Evolutionary conservation across 1,140 invertebrate species (phyloP), one percentile per base, ranked within the genome.

Genomic region (Ylistrum balloti): DNA sequence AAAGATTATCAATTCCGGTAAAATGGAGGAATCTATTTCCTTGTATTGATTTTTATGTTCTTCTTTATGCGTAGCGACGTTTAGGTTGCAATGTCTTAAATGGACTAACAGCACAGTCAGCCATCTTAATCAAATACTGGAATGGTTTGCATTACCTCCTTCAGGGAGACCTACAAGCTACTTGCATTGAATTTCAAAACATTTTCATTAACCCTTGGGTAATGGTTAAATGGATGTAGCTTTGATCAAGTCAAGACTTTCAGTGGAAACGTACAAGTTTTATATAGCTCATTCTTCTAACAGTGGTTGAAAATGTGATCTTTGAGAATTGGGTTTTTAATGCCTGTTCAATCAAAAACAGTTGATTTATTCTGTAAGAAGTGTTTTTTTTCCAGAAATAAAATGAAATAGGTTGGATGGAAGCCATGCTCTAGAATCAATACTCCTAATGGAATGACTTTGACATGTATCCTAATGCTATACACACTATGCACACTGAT

Each of bases 1-100:
- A 90, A 33, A 91, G 91, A 89, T 89, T 91, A 90, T 88, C 89
- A 91, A 86, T 91, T 89, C 85, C 86, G 74, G 89, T 87, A 41
- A 90, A 90, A 90, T 90, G 48, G 33, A 85, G 32, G 86, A 86
- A 87, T 87, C 45, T 48, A 86, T 38, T 74, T n/a, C 22, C 22
- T 11, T 5, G 17, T 74, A 74, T 74, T 74, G 56, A 74, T 74
- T 74, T n/a, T 74, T 74, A 74, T 74, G 56, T 74, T 74, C 56
- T 74, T 74, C 56, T 74, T 74, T 74, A 74, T 74, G 56, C n/a
- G 56, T 28, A 74, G 56, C 56, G 22, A n/a, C n/a, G 56, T n/a
- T 74, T 74, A 74, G 56, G 17, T 28, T 74, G 56, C 56, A 74
- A 74, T 74, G 56, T 74, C 56, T 74, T 74, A 74, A 74, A 74